Evolutionary conservation across 2,888 invertebrate species (phyloP), one percentile per base, ranked within the genome.

Genomic region (Noctua comes): DNA sequence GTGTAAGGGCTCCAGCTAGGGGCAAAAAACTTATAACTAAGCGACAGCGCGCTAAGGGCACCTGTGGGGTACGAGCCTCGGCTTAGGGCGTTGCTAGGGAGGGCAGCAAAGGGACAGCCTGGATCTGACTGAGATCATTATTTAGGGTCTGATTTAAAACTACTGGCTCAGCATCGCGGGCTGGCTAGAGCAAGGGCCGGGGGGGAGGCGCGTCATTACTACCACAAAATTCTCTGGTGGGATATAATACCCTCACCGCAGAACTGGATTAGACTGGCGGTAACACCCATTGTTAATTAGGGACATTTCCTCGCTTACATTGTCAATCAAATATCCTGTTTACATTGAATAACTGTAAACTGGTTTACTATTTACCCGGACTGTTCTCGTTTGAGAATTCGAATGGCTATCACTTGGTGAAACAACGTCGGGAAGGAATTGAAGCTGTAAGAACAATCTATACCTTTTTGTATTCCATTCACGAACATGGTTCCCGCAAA

Each of bases 401-500:
- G 31, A 80, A 72, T 68, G 40, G 69, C 48, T 72, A 73, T 66
- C 73, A 66, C 64, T 74, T 68, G 43, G 21, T 54, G 5, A 36
- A 77, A 59, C 11, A 48, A 65, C 51, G 54, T 64, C 76, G 68
- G 65, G 48, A 79, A 82, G 79, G 74, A 82, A 82, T 82, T 84
- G 76, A 43, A 74, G 82, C 40, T 76, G 82, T 74, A 82, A 82
- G 74, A 73, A 69, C 43, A 85, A 78, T 79, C 72, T 82, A 76
- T 78, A 72, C 62, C 27, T 70, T 76, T 76, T 54, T 74, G 76
- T 85, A 85, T 86, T 86, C 86, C 21, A 48, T 51, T 54, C 86
- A 68, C 76, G 77, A 73, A 70, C 76, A 76, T 70, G 48, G 77
- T 74, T 71, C 59, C 73, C 76, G 83, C 86, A 86, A 86, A 83